phyloP scores from a whole-genome alignment of 2,888 invertebrate genomes.

The Bimastos eiseni region DNA sequence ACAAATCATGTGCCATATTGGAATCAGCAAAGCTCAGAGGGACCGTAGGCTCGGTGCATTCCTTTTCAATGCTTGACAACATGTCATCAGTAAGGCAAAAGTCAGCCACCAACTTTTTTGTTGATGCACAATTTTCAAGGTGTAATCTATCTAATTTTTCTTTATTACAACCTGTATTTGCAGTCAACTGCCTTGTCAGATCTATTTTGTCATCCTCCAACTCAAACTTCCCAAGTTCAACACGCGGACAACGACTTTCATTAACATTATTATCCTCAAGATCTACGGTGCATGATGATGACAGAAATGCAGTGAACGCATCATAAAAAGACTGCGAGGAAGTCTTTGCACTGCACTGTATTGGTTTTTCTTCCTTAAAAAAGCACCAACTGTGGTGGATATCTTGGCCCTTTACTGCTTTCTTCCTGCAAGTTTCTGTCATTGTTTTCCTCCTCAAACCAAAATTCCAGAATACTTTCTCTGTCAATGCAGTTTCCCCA shows the following conservation, averaged over 20 bases:
- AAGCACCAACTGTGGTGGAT: not conserved
- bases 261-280: not conserved
- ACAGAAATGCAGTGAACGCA: not conserved
- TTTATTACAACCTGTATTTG: not conserved
- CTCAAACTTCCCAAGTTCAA: not conserved
- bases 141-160: not conserved
- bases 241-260: not conserved
- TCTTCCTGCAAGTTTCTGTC: slow-evolving; percentile 8
- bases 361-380: not conserved
- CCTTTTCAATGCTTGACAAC: not conserved
- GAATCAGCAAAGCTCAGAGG: not conserved
- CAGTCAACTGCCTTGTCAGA: not conserved
- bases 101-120: not conserved
- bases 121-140: slow-evolving; percentile 13
- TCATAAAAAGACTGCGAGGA: not conserved
- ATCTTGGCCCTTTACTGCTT: not conserved
- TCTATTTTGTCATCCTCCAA: not conserved
- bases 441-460: slow-evolving; percentile 8
- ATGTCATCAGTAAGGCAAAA: not conserved
- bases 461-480: not conserved
- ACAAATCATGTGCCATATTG: not conserved
- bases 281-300: not conserved
- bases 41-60: not conserved
- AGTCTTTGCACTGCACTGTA: not conserved
- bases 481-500: not conserved